These are phyloP conservation scores for Agrotis segetum DNA, from an alignment of 2,888 invertebrate genomes.

Conservation along the genomic window DNA sequence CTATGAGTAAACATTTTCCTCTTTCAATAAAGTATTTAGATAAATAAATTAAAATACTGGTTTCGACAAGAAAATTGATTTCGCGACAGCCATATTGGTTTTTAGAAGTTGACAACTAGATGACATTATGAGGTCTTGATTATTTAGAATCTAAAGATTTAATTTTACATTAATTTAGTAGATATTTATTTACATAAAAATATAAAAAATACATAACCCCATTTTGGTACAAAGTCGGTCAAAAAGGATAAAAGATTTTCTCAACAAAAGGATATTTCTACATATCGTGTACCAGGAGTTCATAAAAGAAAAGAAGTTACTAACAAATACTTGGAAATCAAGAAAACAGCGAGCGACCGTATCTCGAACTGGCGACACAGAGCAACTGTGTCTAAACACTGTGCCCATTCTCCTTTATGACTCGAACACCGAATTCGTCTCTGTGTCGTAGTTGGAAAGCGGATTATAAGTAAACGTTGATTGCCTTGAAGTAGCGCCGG, in stretches of 20 bases:
- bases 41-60: constrained; percentile 27
- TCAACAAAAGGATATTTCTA: constrained; percentile 73
- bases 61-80: constrained; percentile 22
- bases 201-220: not conserved
- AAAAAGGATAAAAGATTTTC: constrained; percentile 65
- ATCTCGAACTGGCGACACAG: constrained; percentile 46
- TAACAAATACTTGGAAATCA: constrained; percentile 81
- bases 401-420: constrained; percentile 62
- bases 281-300: constrained; percentile 77
- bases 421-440: constrained; percentile 63
- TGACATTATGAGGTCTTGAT: constrained; percentile 29
- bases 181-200: not conserved
- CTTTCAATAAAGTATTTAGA: not conserved
- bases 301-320: constrained; percentile 80
- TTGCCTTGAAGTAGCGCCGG: constrained; percentile 85
- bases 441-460: constrained; percentile 81
- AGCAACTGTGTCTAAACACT: constrained; percentile 63
- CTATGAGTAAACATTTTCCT: constrained; percentile 1
- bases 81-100: constrained; percentile 23
- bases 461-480: constrained; percentile 85
- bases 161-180: constrained; percentile 13
- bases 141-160: constrained; percentile 15
- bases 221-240: constrained; percentile 21
- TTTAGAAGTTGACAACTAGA: constrained; percentile 35
- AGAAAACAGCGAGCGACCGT: constrained; percentile 76